Percentiles rank a stretch among this genome's conserved stretches.
Evolutionary conservation across 1,140 invertebrate genomes (phyloP).

Genomic region (Theocolax elegans): DNA sequence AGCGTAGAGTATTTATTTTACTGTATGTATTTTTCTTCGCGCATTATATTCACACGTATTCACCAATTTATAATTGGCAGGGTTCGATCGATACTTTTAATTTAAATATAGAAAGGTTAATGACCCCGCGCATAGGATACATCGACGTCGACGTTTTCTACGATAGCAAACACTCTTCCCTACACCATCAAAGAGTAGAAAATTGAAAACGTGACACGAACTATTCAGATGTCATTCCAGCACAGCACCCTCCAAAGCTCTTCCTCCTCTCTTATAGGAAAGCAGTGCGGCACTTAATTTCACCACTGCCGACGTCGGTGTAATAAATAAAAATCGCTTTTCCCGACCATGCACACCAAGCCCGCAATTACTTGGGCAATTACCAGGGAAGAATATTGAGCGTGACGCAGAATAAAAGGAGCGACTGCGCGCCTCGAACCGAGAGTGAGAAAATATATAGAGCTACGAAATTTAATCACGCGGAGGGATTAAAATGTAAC

Average conservation of each 20-base stretch:
- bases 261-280: not conserved
- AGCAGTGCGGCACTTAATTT: not conserved
- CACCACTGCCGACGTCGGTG: conserved; percentile 45
- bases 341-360: conserved; percentile 38
- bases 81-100: not conserved
- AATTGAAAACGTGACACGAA: conserved; percentile 65
- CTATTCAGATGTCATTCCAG: conserved; percentile 57
- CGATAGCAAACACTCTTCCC: not conserved
- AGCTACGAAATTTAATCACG: conserved; percentile 37
- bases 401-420: conserved; percentile 14
- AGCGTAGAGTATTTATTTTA: too few species aligned
- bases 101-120: conserved; percentile 3
- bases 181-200: conserved; percentile 50
- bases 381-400: conserved; percentile 41
- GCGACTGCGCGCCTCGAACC: not conserved
- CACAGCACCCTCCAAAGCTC: conserved; percentile 43
- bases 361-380: conserved; percentile 55
- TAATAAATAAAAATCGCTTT: conserved; percentile 62
- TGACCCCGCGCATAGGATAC: not conserved
- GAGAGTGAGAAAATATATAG: conserved; percentile 16
- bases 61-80: not conserved
- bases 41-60: conserved; percentile 14
- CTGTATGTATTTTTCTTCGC: too few species aligned
- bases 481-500: conserved; percentile 34
- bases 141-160: not conserved